Percentiles rank a stretch among this genome's conserved stretches.
phyloP scores from a whole-genome alignment of 2,888 invertebrate species.

The Drosophila affinis region DNA sequence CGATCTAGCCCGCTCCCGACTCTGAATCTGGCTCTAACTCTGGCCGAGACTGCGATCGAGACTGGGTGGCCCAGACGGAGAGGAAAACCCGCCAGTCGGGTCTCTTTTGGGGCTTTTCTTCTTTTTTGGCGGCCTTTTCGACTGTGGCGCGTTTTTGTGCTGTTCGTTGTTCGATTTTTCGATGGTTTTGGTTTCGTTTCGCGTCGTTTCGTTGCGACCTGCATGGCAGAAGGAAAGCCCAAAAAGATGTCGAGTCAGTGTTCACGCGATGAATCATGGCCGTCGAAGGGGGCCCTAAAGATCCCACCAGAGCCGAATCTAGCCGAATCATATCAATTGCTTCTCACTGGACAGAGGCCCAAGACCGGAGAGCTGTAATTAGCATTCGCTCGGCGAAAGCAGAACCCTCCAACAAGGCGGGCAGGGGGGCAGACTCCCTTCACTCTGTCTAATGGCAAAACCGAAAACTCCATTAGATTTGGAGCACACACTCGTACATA shows the following conservation, averaged over 20 bases:
- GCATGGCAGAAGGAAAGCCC: background rate
- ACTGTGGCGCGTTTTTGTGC: background rate
- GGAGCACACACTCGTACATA: background rate
- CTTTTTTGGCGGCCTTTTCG: constrained; percentile 15
- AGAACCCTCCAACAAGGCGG: background rate
- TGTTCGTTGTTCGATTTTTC: too few species aligned
- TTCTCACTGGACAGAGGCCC: background rate
- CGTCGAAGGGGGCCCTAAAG: background rate
- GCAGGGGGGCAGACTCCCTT: background rate
- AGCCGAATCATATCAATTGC: background rate
- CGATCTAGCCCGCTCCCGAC: background rate
- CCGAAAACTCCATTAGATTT: background rate
- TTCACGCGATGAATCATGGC: background rate
- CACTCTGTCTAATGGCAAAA: background rate
- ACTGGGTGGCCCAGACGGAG: background rate
- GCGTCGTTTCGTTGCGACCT: background rate
- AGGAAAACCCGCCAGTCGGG: constrained; percentile 10
- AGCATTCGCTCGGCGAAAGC: background rate
- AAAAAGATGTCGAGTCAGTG: background rate
- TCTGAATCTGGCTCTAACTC: background rate
- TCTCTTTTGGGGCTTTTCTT: background rate
- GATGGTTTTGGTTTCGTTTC: too few species aligned
- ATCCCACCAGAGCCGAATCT: background rate
- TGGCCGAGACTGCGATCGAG: background rate
- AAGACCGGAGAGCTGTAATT: background rate